These are phyloP conservation scores for Pogona vitticeps DNA, from an alignment of 2,113 vertebrate genomes.

Conservation along the genomic window DNA sequence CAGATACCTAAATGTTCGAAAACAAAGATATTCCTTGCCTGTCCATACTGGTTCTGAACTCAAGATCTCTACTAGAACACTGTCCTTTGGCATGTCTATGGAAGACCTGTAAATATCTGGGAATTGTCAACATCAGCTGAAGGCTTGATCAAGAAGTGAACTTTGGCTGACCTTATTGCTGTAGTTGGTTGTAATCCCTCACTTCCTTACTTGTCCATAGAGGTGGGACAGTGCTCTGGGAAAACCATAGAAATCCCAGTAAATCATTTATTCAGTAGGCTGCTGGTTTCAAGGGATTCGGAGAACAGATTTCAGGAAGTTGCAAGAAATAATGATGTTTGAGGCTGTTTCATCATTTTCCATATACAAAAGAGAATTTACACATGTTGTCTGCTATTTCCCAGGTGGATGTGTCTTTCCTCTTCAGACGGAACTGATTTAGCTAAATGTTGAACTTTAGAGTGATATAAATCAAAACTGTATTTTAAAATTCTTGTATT, in stretches of 20 bases:
- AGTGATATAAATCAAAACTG: constrained; percentile 68
- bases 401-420: constrained; percentile 65
- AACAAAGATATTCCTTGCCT: neutral
- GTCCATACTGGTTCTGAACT: neutral
- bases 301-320: constrained; percentile 74
- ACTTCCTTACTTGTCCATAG: constrained; percentile 68
- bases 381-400: constrained; percentile 61
- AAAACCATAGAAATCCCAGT: constrained; percentile 65
- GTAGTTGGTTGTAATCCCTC: constrained; percentile 71
- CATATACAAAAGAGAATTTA: constrained; percentile 56
- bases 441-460: constrained; percentile 57
- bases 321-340: constrained; percentile 71
- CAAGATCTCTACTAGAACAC: constrained; percentile 56
- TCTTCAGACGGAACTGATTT: constrained; percentile 62
- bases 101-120: constrained; percentile 74
- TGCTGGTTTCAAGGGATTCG: constrained; percentile 66
- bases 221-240: constrained; percentile 63
- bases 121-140: constrained; percentile 63
- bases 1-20: neutral
- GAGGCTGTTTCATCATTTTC: constrained; percentile 72
- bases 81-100: constrained; percentile 29
- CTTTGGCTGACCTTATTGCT: constrained; percentile 76
- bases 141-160: constrained; percentile 65
- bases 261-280: constrained; percentile 71
- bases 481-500: constrained; percentile 61